Conservation (phyloP, 2,888 invertebrate genomes). For the Diaphora mendica region DNA sequence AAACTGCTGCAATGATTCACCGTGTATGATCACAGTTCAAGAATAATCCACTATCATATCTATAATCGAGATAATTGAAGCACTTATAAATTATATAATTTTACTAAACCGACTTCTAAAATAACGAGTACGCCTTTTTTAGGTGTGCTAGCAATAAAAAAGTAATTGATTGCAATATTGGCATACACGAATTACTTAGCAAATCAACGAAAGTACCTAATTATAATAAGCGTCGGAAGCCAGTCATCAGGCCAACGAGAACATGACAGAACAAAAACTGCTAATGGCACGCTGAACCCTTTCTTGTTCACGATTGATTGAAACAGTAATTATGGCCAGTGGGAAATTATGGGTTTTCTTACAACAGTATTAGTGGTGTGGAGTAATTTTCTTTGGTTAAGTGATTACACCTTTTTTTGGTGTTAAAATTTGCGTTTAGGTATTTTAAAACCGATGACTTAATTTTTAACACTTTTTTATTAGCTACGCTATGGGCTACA, state of each 20-base stretch:
- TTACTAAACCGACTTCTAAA: neutral
- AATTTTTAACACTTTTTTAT: neutral
- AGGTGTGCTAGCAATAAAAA: neutral
- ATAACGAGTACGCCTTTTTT: neutral
- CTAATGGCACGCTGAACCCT: constrained; percentile 50
- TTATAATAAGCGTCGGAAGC: constrained; percentile 48
- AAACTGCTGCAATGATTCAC: neutral
- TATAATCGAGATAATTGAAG: neutral
- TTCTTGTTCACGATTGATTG: constrained; percentile 43
- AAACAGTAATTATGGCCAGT: constrained; percentile 47
- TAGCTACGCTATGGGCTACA: too few species aligned
- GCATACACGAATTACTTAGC: constrained; percentile 45
- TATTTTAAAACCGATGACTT: neutral
- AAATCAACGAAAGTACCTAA: constrained; percentile 45
- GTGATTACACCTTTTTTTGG: constrained; percentile 35
- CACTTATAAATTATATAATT: neutral
- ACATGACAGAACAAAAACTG: constrained; percentile 52
- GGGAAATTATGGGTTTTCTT: constrained; percentile 49
- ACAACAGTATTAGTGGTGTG: constrained; percentile 41
- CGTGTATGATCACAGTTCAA: neutral
- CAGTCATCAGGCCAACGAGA: constrained; percentile 23
- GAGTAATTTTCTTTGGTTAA: constrained; percentile 34
- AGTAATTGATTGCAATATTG: constrained; percentile 11
- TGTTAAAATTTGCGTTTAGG: neutral
- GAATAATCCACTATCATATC: neutral